Percentiles rank a stretch among this genome's conserved stretches.
Evolutionary conservation across 2,888 invertebrate species (phyloP).

Genomic region (Drosophila gaucha): DNA sequence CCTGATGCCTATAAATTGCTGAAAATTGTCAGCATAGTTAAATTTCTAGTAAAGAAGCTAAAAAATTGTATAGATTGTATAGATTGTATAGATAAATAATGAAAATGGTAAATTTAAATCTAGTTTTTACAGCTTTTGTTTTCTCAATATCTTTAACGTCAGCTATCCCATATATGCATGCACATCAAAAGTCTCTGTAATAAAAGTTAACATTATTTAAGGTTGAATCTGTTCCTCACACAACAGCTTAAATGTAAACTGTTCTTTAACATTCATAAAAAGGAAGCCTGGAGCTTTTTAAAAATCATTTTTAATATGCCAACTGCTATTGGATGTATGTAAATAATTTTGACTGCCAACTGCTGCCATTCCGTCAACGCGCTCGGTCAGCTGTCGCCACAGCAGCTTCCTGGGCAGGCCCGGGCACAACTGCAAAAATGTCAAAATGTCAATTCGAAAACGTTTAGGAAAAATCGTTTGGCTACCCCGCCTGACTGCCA

Average conservation of each 20-base stretch:
- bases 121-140: too few relatives aligned
- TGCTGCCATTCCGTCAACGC: conserved; percentile 56
- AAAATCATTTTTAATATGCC: conserved; percentile 48
- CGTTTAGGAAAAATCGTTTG: conserved; percentile 70
- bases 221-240: background rate
- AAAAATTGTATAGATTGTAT: too few relatives aligned
- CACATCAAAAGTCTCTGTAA: too few relatives aligned
- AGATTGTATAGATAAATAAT: too few relatives aligned
- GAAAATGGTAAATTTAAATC: too few relatives aligned
- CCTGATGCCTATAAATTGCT: too few relatives aligned
- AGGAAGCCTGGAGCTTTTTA: background rate
- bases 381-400: conserved; percentile 68
- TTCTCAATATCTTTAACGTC: too few relatives aligned
- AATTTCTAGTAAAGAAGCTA: too few relatives aligned
- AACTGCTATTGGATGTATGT: conserved; percentile 52
- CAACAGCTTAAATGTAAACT: background rate
- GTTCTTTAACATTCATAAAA: conserved; percentile 4
- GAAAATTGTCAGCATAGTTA: too few relatives aligned
- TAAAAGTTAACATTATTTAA: too few relatives aligned
- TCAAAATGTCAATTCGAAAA: conserved; percentile 78
- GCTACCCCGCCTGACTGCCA: conserved; percentile 31
- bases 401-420: conserved; percentile 61
- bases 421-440: conserved; percentile 62
- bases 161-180: too few relatives aligned
- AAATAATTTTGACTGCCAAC: conserved; percentile 53